Evolutionary conservation across 2,113 vertebrate species (phyloP).

Genomic region (Tapirus terrestris): DNA sequence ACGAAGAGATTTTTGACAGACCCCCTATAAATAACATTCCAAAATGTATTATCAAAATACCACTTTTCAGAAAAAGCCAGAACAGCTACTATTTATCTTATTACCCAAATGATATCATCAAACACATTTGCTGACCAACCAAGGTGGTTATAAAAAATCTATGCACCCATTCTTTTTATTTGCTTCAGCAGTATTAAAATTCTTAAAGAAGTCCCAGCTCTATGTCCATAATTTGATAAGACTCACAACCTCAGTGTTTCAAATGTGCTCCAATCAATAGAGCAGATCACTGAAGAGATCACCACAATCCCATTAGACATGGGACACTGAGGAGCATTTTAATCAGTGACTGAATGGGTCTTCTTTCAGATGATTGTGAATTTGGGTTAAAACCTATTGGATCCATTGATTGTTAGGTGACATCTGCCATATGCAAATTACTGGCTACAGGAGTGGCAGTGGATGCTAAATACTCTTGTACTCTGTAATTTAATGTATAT

Average conservation of each 20-base stretch:
- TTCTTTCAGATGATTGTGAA: conserved; percentile 31
- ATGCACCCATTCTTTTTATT: neutral
- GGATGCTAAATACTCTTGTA: conserved; percentile 55
- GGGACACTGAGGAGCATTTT: neutral
- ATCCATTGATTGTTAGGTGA: conserved; percentile 29
- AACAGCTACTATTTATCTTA: neutral
- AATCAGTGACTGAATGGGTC: neutral
- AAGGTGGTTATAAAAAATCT: neutral
- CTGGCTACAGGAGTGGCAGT: neutral
- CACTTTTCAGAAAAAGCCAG: neutral
- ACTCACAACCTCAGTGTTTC: neutral
- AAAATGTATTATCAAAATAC: conserved; percentile 38
- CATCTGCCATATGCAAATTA: neutral
- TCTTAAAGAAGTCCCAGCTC: neutral
- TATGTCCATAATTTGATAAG: conserved; percentile 16
- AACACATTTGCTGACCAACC: conserved; percentile 3
- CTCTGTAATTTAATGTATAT: conserved; percentile 70
- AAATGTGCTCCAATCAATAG: conserved; percentile 13
- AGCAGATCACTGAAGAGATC: neutral
- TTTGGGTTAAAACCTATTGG: conserved; percentile 59
- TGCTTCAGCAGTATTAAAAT: conserved; percentile 29
- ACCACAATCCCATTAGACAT: neutral
- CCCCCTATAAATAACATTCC: neutral
- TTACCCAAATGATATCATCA: neutral
- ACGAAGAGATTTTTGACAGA: neutral